Base-by-base conservation (phyloP, 2,797 vertebrate species). In the Cheirogaleus major region DNA sequence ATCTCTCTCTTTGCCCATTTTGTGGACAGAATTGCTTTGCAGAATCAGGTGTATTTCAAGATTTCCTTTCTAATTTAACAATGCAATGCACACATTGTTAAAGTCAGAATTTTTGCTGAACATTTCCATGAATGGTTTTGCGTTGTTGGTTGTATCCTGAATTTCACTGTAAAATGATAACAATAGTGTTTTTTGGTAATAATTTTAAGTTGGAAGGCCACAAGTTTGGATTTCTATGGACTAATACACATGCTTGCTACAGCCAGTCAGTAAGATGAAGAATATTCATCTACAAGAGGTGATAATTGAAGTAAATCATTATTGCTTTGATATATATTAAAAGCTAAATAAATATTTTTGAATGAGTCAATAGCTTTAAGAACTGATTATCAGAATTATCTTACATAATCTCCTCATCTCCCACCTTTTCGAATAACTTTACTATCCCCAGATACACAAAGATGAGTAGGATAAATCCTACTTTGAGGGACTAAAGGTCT, bases 1-100 rank as follows among this genome's bases (percentile, higher is more conserved):
- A 84, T 80, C 41, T 76, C 85, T 78, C 59, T 81, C 72, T 91
- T 96, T 94, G 93, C 72, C 61, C 89, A 32, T 84, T 89, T 93
- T 93, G 89, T 91, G 91, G 65, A 93, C 63, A 81, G 89, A 97
- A 97, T 96, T 94, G 94, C 79, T 92, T 96, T 89, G 80, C 67
- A 70, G 61, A 55, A 81, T 84, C 94, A 96, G 95, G 89, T 93
- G 25, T 88, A 83, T 81, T 79, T 90, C 61, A 86, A 82, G 85
- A 72, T 91, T 90, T 94, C 48, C 30, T 87, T 96, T 93, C 72
- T 95, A 82, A 92, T 88, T 93, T 65, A 78, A 55, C 27, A 84
- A 43, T 25, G 10, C 17, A 85, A 80, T 9, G 50, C 18, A 1
- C 3, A 35, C 41, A 52, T 57, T 72, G 11, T 45, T 72, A 73